Base-by-base conservation (phyloP, 64 coral and sea anemone species). In the Stylophora pistillata region DNA sequence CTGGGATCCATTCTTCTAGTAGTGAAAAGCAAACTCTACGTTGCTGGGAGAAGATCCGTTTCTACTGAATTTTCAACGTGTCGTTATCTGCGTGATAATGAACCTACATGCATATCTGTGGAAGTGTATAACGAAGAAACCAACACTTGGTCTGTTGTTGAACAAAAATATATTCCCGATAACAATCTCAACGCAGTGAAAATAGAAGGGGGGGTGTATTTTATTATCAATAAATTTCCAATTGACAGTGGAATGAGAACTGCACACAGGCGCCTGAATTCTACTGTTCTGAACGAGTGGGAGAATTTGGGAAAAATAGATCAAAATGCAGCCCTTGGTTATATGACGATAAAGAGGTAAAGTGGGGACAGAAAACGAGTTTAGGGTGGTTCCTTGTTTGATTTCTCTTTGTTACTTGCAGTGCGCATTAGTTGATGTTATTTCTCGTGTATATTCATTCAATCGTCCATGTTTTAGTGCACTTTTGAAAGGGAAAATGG, bases 31-130 rank as follows among this genome's bases (percentile, higher is more conserved):
- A 62, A 20, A 81, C 30, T 81, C 16, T 81, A 64, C 63, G 56
- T 81, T 30, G 78, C 78, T 13, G 78, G 78, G 29, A 29, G 78
- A 12, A 20, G 0, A 1, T n/a, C n/a, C n/a, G 16, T 4, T 80
- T 0, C 1, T 20, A 0, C 9, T 10, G 0, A 0, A 32, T n/a
- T n/a, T n/a, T n/a, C n/a, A n/a, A 0, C 6, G 15, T 0, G 0
- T 29, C 2, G 1, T 10, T 2, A 15, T 57, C 10, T 13, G 11
- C 15, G 6, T 33, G 0, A n/a, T n/a, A n/a, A 58, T 6, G 23
- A 33, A 25, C 17, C 0, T n/a, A n/a, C n/a, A n/a, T 9, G n/a
- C n/a, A n/a, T n/a, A n/a, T n/a, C 78, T 17, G 89, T 91, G 4
- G 89, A 91, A 61, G 31, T 63, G 20, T 91, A 68, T 68, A 25